Evolutionary conservation across 2,797 vertebrate species (phyloP), one percentile per base, ranked within the genome.

Genomic region (Cottoperca gobio): DNA sequence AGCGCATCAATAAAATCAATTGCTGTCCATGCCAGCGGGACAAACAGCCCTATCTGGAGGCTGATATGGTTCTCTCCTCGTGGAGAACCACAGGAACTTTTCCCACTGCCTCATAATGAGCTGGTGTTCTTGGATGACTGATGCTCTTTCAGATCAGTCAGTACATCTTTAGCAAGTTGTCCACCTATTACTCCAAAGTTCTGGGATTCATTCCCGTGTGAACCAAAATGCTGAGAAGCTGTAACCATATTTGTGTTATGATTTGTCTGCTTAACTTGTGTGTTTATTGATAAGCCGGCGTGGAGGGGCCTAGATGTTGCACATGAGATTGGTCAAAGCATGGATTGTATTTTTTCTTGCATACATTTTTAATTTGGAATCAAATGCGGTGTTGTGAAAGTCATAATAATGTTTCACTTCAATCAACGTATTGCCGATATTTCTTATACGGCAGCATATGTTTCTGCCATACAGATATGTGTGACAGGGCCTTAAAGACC

Each of bases 1-100:
- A 73, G 49, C 3, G 21, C 70, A 78, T 88, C 86, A 87, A 83
- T 84, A 71, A 86, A 88, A 87, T 78, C 76, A 79, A 76, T 79
- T 65, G 24, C 67, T 19, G 52, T 61, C 57, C 60, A 69, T 70
- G 84, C 68, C 77, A 75, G 72, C 13, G 35, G 76, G 66, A 57
- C 70, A 76, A 72, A 77, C 40, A 42, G 35, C 16, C 26, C 40
- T 69, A 60, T 82, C 73, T 59, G 59, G 53, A 59, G 62, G 58
- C 19, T 49, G 50, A 67, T 43, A 43, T 28, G 33, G 61, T 66
- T 24, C 43, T 39, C 70, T 42, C 55, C 28, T 71, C 21, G 1
- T 54, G 60, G 39, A 46, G 33, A 62, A 72, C 67, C 60, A 17
- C 37, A 55, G 60, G 63, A 46, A 65, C 5, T 45, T 79, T 85